Percentiles rank a stretch among this genome's conserved stretches.
These are phyloP conservation scores for Nymphicus hollandicus DNA, from an alignment of 2,113 vertebrate genomes.

Conservation along the genomic window DNA sequence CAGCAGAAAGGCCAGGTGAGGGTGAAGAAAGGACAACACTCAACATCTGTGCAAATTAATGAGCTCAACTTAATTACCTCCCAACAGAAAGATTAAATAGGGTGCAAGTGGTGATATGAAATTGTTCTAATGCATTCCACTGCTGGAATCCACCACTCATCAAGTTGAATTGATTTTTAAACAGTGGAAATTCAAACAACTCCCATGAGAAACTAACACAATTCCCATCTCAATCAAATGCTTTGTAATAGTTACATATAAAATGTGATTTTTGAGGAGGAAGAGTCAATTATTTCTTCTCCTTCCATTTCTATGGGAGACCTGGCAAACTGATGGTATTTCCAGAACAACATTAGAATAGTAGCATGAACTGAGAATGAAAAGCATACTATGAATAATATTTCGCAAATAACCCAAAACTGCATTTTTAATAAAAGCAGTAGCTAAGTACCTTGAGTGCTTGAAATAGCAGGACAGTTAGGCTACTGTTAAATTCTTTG, in stretches of 20 bases:
- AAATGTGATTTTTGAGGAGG: slow-evolving; percentile 38
- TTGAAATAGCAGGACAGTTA: neutral
- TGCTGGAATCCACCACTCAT: slow-evolving; percentile 37
- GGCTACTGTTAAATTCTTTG: neutral
- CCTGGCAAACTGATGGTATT: neutral
- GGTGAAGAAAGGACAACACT: neutral
- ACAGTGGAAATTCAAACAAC: slow-evolving; percentile 51
- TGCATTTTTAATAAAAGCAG: neutral
- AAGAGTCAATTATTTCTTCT: neutral
- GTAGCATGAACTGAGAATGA: neutral
- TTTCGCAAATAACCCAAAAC: neutral
- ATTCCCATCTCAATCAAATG: slow-evolving; percentile 58
- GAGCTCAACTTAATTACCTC: slow-evolving; percentile 37
- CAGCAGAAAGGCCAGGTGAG: neutral
- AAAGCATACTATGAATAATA: neutral
- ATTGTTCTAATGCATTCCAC: slow-evolving; percentile 35
- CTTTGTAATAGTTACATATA: slow-evolving; percentile 46
- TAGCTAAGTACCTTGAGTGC: neutral
- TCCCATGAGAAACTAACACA: slow-evolving; percentile 48
- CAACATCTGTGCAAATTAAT: slow-evolving; percentile 28
- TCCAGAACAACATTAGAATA: neutral
- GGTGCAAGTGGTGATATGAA: slow-evolving; percentile 29
- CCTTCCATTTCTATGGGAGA: neutral
- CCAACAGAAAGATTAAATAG: slow-evolving; percentile 45
- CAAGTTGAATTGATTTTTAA: slow-evolving; percentile 59